Evolutionary conservation across 2,113 vertebrate genomes (phyloP).

Genomic region (Gymnogyps californianus): DNA sequence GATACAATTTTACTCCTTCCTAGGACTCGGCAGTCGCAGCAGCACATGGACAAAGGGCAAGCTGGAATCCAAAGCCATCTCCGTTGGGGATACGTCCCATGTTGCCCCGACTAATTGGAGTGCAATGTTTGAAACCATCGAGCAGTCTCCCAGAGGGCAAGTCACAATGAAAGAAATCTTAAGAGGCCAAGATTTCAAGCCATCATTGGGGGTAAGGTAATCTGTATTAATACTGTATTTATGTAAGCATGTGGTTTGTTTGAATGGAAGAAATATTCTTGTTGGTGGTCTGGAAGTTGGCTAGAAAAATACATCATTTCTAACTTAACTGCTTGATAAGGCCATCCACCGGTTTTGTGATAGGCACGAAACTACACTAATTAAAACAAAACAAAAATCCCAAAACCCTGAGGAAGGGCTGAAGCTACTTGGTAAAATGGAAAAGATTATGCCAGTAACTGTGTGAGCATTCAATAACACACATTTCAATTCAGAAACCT

Average conservation of each 20-base stretch:
- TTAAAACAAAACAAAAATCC: not conserved
- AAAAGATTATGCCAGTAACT: not conserved
- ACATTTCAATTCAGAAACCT: not conserved
- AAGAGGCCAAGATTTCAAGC: not conserved
- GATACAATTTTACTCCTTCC: not conserved
- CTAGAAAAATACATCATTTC: not conserved
- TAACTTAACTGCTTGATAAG: not conserved
- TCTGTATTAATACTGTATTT: not conserved
- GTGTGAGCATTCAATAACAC: not conserved
- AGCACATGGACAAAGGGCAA: not conserved
- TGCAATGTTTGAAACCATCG: slow-evolving; percentile 61
- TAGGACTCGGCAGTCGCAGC: not conserved
- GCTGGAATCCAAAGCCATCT: not conserved
- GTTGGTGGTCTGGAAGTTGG: not conserved
- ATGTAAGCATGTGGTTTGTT: not conserved
- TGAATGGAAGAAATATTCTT: not conserved
- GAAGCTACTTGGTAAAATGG: not conserved
- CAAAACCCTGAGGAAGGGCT: not conserved
- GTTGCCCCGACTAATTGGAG: slow-evolving; percentile 28
- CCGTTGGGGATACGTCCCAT: not conserved
- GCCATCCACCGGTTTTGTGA: not conserved
- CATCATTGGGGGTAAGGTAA: not conserved
- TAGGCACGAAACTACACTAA: not conserved
- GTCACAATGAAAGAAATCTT: slow-evolving; percentile 43
- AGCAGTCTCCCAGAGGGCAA: slow-evolving; percentile 13